Conservation (phyloP, 2,797 vertebrate species). For the Potorous gilbertii region DNA sequence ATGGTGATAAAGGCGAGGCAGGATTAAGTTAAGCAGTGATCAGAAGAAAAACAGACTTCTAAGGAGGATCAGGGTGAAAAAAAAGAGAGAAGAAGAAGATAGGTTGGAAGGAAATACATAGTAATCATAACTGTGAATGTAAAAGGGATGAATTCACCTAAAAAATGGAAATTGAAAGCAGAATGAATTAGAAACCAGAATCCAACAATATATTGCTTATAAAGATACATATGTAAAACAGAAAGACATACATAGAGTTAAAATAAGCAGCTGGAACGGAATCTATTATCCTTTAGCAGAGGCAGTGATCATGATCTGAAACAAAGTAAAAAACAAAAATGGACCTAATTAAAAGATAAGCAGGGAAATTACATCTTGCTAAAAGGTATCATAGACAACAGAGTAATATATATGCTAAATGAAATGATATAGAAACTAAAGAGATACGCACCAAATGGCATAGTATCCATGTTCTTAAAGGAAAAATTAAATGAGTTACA, state of each 20-base stretch:
- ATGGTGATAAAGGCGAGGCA: background rate
- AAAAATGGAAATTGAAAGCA: background rate
- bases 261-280: background rate
- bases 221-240: background rate
- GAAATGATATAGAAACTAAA: background rate
- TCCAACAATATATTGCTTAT: background rate
- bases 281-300: background rate
- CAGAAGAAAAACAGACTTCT: background rate
- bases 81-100: background rate
- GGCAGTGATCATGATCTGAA: background rate
- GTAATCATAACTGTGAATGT: background rate
- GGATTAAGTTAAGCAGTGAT: background rate
- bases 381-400: background rate
- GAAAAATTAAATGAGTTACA: background rate
- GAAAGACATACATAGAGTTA: background rate
- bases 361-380: background rate
- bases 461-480: background rate
- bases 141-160: background rate
- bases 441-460: background rate
- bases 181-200: background rate
- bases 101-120: background rate
- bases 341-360: background rate
- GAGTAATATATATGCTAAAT: background rate
- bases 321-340: background rate
- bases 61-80: background rate